Percentiles rank a stretch among this genome's conserved stretches.
phyloP scores from a whole-genome alignment of 2,888 invertebrate species.

The Dryococelus australis region DNA sequence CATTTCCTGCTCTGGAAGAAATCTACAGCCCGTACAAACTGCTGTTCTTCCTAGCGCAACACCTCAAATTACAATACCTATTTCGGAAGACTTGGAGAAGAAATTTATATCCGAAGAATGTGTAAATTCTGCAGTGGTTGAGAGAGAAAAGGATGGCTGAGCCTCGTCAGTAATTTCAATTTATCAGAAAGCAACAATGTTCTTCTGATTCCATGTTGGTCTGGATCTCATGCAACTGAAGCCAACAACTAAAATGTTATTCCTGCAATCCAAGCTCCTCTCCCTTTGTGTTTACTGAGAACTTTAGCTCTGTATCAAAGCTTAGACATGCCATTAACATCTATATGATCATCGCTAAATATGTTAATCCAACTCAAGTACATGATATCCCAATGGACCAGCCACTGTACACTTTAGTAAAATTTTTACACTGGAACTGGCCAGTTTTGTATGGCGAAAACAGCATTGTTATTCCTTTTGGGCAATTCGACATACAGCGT shows the following conservation, averaged over 20 bases:
- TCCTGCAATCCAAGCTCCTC: not conserved
- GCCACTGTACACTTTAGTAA: too few species aligned
- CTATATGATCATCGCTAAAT: not conserved
- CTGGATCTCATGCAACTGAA: not conserved
- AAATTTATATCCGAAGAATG: not conserved
- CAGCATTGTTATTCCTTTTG: not conserved
- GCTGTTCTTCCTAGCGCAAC: not conserved
- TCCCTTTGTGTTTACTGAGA: slow-evolving; percentile 5
- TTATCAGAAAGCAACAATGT: not conserved
- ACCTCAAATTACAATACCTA: not conserved
- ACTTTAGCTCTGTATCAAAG: not conserved
- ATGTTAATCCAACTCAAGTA: not conserved
- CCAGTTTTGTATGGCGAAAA: not conserved
- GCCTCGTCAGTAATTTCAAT: not conserved
- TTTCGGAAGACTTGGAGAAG: slow-evolving; percentile 1
- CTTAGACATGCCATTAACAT: slow-evolving; percentile 17
- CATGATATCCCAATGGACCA: not conserved
- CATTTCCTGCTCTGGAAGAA: too few species aligned
- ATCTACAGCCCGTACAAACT: too few species aligned
- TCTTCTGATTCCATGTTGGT: not conserved
- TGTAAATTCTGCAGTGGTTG: not conserved
- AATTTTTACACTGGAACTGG: not conserved
- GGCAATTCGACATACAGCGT: not conserved
- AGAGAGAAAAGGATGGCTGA: not conserved
- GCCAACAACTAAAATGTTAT: not conserved